phyloP scores from a whole-genome alignment of 1,140 invertebrate genomes.

The Neodiprion fabricii region DNA sequence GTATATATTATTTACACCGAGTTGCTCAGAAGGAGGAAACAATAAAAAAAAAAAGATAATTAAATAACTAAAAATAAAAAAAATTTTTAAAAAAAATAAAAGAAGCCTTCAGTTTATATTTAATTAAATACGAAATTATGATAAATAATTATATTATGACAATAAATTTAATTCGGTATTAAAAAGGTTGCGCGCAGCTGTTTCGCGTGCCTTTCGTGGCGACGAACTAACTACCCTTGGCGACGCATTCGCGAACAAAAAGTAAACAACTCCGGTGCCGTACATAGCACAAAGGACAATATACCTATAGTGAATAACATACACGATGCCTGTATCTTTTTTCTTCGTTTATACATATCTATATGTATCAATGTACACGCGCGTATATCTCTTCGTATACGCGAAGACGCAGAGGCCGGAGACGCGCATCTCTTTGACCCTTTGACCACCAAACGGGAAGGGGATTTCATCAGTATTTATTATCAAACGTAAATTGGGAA shows the following conservation, averaged over 20 bases:
- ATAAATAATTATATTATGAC: too few species aligned
- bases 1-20: too few species aligned
- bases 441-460: neutral
- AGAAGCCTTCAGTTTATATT: too few species aligned
- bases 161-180: too few species aligned
- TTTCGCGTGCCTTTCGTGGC: neutral
- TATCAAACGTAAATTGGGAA: too few species aligned
- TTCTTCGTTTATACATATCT: too few species aligned
- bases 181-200: neutral
- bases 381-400: too few species aligned
- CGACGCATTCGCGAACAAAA: neutral
- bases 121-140: too few species aligned
- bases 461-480: too few species aligned
- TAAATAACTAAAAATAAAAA: neutral
- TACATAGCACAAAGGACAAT: neutral
- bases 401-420: neutral
- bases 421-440: constrained; percentile 4
- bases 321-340: neutral
- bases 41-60: neutral
- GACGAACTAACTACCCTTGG: neutral
- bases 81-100: constrained; percentile 10
- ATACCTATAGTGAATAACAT: neutral
- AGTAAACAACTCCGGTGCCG: neutral
- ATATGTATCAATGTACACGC: too few species aligned
- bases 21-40: neutral